These are phyloP conservation scores for Cotesia congregata DNA, from an alignment of 2,888 invertebrate species.

Conservation along the genomic window DNA sequence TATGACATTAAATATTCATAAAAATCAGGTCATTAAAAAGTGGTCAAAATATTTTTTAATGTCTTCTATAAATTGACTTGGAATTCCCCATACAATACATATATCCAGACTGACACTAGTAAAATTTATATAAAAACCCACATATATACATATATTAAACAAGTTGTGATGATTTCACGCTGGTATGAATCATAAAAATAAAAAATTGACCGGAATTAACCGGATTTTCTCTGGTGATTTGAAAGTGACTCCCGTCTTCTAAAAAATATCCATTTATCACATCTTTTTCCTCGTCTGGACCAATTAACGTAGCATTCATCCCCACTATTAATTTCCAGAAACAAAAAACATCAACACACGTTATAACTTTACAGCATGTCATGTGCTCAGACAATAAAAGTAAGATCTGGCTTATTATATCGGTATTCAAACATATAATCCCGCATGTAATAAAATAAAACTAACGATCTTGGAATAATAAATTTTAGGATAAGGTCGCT, in stretches of 20 bases:
- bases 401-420: not conserved
- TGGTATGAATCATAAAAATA: not conserved
- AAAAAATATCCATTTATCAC: not conserved
- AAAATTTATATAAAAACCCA: no score
- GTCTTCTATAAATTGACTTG: no score
- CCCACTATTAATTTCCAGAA: not conserved
- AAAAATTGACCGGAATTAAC: slow-evolving; percentile 21
- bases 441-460: not conserved
- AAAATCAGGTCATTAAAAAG: no score
- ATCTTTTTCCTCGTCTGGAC: not conserved
- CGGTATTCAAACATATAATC: not conserved
- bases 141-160: not conserved
- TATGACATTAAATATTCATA: no score
- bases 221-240: slow-evolving; percentile 24
- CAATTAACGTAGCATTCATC: not conserved
- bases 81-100: no score
- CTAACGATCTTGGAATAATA: not conserved
- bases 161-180: not conserved
- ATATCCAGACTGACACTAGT: no score
- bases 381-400: not conserved
- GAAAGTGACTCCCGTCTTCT: not conserved
- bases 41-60: no score
- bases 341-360: no score
- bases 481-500: not conserved
- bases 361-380: not conserved